These are phyloP conservation scores for Gymnobelideus leadbeateri DNA, from an alignment of 2,113 vertebrate genomes.

Conservation along the genomic window DNA sequence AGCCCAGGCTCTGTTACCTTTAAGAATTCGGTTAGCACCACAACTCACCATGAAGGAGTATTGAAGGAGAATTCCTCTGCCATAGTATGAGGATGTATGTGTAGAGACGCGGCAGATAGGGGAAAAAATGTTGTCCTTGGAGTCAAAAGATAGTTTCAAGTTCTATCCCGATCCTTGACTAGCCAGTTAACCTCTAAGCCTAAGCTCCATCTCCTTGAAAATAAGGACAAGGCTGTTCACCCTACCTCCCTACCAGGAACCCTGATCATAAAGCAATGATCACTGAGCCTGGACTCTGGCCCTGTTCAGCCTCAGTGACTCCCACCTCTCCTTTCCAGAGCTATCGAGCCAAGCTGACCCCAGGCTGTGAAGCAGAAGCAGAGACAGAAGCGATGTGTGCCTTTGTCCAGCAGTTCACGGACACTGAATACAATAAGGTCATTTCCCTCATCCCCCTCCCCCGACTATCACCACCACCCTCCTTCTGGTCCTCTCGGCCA, in stretches of 20 bases:
- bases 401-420: conserved; percentile 94
- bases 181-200: not conserved
- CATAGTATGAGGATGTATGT: not conserved
- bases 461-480: not conserved
- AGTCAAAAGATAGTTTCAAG: not conserved
- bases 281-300: no score
- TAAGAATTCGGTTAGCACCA: not conserved
- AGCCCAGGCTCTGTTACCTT: not conserved
- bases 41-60: not conserved
- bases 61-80: not conserved
- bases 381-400: conserved; percentile 94
- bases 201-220: not conserved
- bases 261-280: not conserved
- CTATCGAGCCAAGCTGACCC: conserved; percentile 93
- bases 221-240: not conserved
- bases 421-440: conserved; percentile 91
- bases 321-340: conserved; percentile 82
- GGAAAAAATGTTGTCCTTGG: not conserved
- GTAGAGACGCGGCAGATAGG: not conserved
- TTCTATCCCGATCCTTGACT: not conserved
- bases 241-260: not conserved
- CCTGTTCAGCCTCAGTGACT: not conserved
- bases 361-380: conserved; percentile 91
- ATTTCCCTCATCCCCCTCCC: not conserved
- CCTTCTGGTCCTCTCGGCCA: not conserved